phyloP scores from a whole-genome alignment of 2,888 invertebrate genomes.

The Tenodera sinensis region DNA sequence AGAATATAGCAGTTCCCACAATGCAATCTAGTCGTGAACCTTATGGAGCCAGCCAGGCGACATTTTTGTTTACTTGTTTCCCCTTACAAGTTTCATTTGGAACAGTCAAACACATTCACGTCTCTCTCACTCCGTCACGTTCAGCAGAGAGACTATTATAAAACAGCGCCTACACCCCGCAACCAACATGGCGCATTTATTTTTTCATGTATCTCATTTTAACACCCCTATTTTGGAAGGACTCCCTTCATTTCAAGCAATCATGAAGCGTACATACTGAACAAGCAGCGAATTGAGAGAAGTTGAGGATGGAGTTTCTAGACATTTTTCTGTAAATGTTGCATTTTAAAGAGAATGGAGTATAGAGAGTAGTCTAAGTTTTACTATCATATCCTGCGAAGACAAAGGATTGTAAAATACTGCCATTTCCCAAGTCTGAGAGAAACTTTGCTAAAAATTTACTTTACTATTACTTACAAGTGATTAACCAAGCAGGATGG shows the following conservation, averaged over 20 bases:
- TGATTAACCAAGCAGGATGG: too few relatives aligned
- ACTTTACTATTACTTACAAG: too few relatives aligned
- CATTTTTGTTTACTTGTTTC: neutral
- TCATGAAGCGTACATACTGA: neutral
- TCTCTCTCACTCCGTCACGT: neutral
- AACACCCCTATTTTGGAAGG: neutral
- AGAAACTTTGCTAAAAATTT: too few relatives aligned
- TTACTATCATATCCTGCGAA: too few relatives aligned
- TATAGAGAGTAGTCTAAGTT: too few relatives aligned
- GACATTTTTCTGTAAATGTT: too few relatives aligned
- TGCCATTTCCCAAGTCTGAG: too few relatives aligned
- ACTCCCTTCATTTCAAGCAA: neutral
- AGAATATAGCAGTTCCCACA: neutral
- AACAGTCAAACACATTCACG: neutral
- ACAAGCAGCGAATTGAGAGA: too few relatives aligned
- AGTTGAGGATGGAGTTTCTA: too few relatives aligned
- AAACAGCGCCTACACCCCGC: neutral
- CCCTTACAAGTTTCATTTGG: neutral
- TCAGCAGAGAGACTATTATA: neutral
- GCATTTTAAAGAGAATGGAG: too few relatives aligned
- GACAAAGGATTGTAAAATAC: too few relatives aligned
- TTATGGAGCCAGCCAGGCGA: neutral
- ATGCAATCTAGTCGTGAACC: neutral
- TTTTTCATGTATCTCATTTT: neutral
- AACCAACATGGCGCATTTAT: neutral